phyloP scores from a whole-genome alignment of 2,797 vertebrate genomes.

The Nyctibius grandis region DNA sequence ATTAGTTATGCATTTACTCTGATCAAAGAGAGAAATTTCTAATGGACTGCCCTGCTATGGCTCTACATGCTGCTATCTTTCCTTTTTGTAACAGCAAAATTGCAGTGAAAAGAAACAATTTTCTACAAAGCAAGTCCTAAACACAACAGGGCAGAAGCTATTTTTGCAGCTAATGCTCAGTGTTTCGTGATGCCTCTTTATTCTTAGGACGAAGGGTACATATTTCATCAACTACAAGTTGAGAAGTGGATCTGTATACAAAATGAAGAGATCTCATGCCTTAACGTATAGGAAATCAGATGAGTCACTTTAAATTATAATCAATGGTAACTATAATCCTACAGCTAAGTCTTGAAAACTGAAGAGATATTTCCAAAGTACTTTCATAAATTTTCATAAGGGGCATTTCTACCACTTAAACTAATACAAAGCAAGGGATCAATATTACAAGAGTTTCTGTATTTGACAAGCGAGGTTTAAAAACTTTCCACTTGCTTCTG shows the following conservation, averaged over 20 bases:
- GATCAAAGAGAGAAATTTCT: slow-evolving; percentile 14
- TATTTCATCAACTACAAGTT: neutral
- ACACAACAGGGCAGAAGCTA: neutral
- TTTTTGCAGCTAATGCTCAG: neutral
- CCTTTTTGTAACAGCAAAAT: neutral
- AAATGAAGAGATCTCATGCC: neutral
- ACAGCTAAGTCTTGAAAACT: neutral
- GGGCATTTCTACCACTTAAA: slow-evolving; percentile 15
- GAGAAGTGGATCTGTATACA: neutral
- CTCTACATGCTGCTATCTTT: neutral
- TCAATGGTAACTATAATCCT: slow-evolving; percentile 20
- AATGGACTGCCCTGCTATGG: neutral
- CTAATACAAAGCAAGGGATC: neutral
- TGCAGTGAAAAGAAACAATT: slow-evolving; percentile 24
- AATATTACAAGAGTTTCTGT: neutral
- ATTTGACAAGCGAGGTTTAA: neutral
- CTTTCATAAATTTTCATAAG: slow-evolving; percentile 25
- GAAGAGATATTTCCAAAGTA: neutral
- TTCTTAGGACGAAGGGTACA: neutral
- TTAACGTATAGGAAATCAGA: neutral
- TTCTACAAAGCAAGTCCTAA: neutral
- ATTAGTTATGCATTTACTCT: neutral
- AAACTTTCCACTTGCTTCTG: neutral
- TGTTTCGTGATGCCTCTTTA: neutral
- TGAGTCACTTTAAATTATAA: slow-evolving; percentile 1